phyloP scores from a whole-genome alignment of 2,797 vertebrate species.

The Psittacula echo region DNA sequence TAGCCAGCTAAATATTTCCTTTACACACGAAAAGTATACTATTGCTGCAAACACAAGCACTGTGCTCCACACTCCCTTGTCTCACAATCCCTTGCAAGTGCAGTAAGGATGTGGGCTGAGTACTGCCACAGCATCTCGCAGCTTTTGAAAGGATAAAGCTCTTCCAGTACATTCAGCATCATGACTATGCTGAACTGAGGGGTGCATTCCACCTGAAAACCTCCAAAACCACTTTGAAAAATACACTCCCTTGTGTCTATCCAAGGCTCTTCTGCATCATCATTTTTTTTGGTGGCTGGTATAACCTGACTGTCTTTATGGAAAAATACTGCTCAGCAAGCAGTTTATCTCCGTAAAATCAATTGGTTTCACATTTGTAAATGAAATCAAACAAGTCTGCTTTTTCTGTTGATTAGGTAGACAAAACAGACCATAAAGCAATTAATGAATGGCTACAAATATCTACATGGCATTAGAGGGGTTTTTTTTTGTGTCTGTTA shows the following conservation, averaged over 20 bases:
- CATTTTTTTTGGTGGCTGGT: not conserved
- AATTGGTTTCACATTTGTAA: conserved; percentile 19
- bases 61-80: not conserved
- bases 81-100: not conserved
- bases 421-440: not conserved
- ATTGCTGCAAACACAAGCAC: not conserved
- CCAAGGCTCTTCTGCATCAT: not conserved
- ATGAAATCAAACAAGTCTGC: not conserved
- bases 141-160: not conserved
- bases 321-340: not conserved
- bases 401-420: not conserved
- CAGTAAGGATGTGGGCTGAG: not conserved
- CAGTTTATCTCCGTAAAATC: not conserved
- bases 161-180: not conserved
- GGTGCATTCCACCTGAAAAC: not conserved
- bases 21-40: not conserved
- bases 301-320: not conserved
- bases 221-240: not conserved
- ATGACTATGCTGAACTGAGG: fast-evolving
- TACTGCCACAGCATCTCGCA: not conserved
- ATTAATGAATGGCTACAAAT: not conserved
- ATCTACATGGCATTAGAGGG: not conserved
- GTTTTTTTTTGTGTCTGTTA: not conserved
- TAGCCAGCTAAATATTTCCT: not conserved
- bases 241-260: not conserved